Evolutionary conservation across 64 coral and sea anemone genomes (phyloP).

Genomic region (Montipora efflorescens): DNA sequence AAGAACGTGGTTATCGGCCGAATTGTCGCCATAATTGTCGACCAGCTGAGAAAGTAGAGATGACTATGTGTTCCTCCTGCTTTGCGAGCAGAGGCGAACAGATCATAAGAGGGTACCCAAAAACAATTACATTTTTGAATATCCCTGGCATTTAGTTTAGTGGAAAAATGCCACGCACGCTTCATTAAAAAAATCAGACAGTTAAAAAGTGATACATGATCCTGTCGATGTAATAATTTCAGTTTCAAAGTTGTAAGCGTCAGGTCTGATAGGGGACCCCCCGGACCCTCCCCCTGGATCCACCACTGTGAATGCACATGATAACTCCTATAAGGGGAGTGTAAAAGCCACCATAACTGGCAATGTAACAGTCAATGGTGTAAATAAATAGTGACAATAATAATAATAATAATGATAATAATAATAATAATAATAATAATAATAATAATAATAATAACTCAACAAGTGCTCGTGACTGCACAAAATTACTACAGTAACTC

Average conservation of each 20-base stretch:
- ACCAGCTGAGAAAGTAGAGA: slow-evolving; percentile 42
- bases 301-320: neutral
- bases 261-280: neutral
- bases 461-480: no score
- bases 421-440: no score
- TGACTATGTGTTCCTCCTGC: slow-evolving; percentile 9
- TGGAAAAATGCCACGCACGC: slow-evolving; percentile 44
- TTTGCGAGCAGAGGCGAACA: slow-evolving; percentile 47
- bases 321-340: no score
- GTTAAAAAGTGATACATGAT: slow-evolving; percentile 49
- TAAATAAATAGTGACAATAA: no score
- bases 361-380: no score
- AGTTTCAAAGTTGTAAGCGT: neutral
- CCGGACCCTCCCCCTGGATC: neutral
- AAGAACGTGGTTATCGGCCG: neutral
- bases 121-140: slow-evolving; percentile 41
- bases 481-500: no score
- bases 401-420: no score
- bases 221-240: slow-evolving; percentile 24
- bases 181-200: slow-evolving; percentile 40
- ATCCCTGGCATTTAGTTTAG: slow-evolving; percentile 62
- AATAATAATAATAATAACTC: no score
- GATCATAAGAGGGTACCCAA: slow-evolving; percentile 46
- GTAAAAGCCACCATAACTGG: no score
- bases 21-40: slow-evolving; percentile 55